A percentile compares a stretch with the other conserved stretches of the same genome.
Conservation (phyloP, 2,797 vertebrate genomes). For the Hephaestus fuliginosus region DNA sequence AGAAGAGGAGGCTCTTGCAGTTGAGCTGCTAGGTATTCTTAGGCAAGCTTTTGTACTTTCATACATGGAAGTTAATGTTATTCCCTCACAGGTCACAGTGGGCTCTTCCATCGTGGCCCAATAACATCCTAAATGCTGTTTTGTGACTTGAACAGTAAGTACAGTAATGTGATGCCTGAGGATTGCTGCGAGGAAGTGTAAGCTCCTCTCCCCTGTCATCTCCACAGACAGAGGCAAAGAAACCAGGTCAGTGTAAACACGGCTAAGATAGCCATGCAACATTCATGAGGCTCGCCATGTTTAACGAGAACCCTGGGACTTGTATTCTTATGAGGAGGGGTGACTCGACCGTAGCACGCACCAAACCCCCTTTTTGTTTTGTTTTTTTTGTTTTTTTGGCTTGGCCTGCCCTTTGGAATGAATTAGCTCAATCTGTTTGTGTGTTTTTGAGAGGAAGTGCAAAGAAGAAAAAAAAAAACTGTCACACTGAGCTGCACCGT, state of each 20-base stretch:
- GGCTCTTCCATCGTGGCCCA: slow-evolving; percentile 30
- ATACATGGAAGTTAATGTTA: slow-evolving; percentile 33
- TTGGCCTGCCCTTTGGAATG: slow-evolving; percentile 65
- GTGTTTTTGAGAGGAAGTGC: slow-evolving; percentile 57
- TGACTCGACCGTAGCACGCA: slow-evolving; percentile 37
- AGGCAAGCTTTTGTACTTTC: slow-evolving; percentile 11
- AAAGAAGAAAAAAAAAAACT: slow-evolving; percentile 35
- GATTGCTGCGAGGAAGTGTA: slow-evolving; percentile 61
- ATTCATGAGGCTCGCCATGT: slow-evolving; percentile 82
- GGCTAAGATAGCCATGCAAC: slow-evolving; percentile 80
- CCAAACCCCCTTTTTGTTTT: slow-evolving; percentile 43
- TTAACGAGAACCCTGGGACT: slow-evolving; percentile 81
- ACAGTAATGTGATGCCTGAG: slow-evolving; percentile 68
- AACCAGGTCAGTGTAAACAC: slow-evolving; percentile 82
- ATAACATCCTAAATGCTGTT: slow-evolving; percentile 47
- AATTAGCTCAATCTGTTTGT: slow-evolving; percentile 72
- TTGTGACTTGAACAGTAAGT: slow-evolving; percentile 63
- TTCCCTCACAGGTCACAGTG: slow-evolving; percentile 26
- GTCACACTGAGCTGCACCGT: slow-evolving; percentile 53
- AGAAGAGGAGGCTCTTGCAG: not conserved
- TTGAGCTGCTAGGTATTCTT: not conserved
- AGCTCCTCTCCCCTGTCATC: slow-evolving; percentile 63
- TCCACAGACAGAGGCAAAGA: slow-evolving; percentile 65
- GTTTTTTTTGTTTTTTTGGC: slow-evolving; percentile 53
- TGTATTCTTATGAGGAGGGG: slow-evolving; percentile 67